These are phyloP conservation scores for Sthenelais limicola DNA, from an alignment of 2,888 invertebrate genomes.

Conservation along the genomic window DNA sequence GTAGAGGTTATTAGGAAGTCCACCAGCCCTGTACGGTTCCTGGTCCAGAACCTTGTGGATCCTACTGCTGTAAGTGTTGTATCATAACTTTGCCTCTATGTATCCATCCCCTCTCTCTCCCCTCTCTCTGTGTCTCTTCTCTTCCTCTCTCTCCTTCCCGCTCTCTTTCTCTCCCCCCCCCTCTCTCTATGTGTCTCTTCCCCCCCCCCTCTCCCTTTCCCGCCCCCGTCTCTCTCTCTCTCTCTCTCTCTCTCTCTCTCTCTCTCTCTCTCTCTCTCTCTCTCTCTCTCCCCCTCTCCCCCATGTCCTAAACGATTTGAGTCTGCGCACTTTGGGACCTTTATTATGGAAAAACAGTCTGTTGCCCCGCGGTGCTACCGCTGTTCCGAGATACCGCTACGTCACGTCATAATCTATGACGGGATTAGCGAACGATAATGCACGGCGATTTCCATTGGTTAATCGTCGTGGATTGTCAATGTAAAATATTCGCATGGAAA, in stretches of 20 bases:
- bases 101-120: no score
- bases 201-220: neutral
- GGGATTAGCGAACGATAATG: no score
- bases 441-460: no score
- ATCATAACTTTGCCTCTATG: no score
- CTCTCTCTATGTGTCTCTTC: neutral
- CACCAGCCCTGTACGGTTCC: slow-evolving; percentile 88
- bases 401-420: no score
- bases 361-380: no score
- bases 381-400: no score
- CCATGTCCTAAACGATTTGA: neutral
- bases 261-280: neutral
- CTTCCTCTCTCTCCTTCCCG: neutral
- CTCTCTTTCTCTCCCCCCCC: neutral
- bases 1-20: slow-evolving; percentile 95
- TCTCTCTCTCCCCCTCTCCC: neutral
- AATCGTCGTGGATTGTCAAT: no score
- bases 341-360: no score
- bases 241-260: no score
- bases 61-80: slow-evolving; percentile 38
- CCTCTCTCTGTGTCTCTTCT: neutral
- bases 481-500: no score
- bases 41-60: slow-evolving; percentile 79
- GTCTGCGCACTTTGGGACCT: no score
- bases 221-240: neutral